A percentile compares a stretch with the other conserved stretches of the same genome.
Evolutionary conservation across 2,113 vertebrate genomes (phyloP).

Genomic region (Corythornis madagascariensis): DNA sequence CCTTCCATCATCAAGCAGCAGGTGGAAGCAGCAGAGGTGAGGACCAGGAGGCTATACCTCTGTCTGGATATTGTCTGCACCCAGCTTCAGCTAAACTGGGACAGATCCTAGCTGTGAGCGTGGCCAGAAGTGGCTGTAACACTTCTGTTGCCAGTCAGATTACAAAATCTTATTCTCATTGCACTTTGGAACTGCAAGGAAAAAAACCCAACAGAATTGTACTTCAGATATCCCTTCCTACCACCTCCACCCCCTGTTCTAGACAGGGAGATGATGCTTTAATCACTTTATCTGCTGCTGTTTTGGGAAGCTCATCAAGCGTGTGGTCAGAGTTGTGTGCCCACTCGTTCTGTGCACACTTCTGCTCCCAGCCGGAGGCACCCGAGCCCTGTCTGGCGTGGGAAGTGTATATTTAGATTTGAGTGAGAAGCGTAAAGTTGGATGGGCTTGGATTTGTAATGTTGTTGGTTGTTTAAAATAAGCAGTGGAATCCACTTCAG

Average conservation of each 20-base stretch:
- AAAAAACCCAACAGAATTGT: neutral
- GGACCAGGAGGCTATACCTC: rapidly evolving
- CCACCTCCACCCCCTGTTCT: neutral
- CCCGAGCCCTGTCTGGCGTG: neutral
- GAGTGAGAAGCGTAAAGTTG: neutral
- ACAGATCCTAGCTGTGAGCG: rapidly evolving
- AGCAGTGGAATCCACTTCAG: neutral
- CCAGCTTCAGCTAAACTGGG: neutral
- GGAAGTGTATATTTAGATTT: neutral
- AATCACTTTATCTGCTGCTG: neutral
- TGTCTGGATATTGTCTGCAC: neutral
- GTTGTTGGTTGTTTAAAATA: neutral
- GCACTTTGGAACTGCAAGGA: neutral
- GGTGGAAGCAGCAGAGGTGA: conserved; percentile 95
- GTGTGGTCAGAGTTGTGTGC: neutral
- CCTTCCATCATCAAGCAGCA: conserved; percentile 99
- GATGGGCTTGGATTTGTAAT: neutral
- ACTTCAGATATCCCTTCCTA: neutral
- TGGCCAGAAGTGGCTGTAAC: neutral
- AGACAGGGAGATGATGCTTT: neutral
- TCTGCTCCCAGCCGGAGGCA: neutral
- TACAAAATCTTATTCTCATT: neutral
- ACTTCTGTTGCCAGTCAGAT: neutral
- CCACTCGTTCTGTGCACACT: neutral
- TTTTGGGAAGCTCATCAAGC: neutral